Base-by-base conservation (phyloP, 2,113 vertebrate species). In the Progne subis region DNA sequence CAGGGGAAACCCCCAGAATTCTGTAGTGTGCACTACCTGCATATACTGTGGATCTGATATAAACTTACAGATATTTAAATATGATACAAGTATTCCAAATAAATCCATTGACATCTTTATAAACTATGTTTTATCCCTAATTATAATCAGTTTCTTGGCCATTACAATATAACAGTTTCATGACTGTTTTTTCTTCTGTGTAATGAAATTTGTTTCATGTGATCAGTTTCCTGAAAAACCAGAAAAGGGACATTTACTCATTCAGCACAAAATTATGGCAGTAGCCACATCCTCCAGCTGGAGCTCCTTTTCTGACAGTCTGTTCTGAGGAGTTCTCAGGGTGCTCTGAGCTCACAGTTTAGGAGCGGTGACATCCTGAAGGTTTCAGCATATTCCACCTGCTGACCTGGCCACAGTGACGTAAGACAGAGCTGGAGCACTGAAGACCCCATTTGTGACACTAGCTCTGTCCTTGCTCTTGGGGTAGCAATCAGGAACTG, bases 381-480 rank as follows among this genome's bases (percentile, higher is more conserved):
- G 39, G 15, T 2, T 65, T 26, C 37, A 70, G 25, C 24, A 20
- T 14, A 31, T 69, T 78, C 8, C 11, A 37, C 8, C 8, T 53
- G 31, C 37, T 68, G 57, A 37, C 8, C 4, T 76, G 76, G 49
- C 13, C 29, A 52, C 50, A 43, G 49, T 13, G 61, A 17, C 0
- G 5, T 6, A 26, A 24, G 18, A 55, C 32, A 61, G 61, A 71
- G 23, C 34, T 68, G 57, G 53, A 25, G 14, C 34, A 25, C 39
- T 9, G 12, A 63, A 65, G n/a, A 41, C 14, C 5, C 19, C 0
- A 0, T 0, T 2, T 8, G 21, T 68, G 24, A 46, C 47, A 28
- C 19, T 31, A 64, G 12, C 16, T 5, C 9, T 82, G n/a, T 20
- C 19, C 23, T 70, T 81, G 31, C 15, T 71, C 29, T 50, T 82